Percentiles rank a stretch among this genome's conserved stretches.
These are phyloP conservation scores for Adelphocoris suturalis DNA, from an alignment of 2,888 invertebrate genomes.

Conservation along the genomic window DNA sequence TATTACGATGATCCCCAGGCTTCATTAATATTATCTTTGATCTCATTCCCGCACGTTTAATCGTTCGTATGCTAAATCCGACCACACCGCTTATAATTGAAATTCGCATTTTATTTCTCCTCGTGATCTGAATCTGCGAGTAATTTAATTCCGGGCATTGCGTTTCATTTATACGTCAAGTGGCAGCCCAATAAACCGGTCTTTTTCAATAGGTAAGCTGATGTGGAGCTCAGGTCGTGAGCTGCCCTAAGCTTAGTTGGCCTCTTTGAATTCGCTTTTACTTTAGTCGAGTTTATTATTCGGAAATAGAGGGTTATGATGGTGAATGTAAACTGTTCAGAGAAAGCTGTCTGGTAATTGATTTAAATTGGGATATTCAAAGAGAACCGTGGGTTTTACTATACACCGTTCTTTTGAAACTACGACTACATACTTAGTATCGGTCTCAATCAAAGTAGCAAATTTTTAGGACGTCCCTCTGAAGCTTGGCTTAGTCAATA, in stretches of 20 bases:
- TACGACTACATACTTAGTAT: too few relatives aligned
- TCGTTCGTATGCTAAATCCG: too few relatives aligned
- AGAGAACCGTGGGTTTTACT: too few relatives aligned
- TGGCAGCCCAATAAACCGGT: not conserved
- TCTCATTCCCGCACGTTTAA: not conserved
- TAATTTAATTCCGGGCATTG: not conserved
- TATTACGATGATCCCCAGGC: not conserved
- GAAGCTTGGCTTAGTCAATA: too few relatives aligned
- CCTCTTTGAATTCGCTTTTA: not conserved
- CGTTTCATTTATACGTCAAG: not conserved
- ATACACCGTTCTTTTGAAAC: too few relatives aligned
- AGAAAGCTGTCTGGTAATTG: too few relatives aligned
- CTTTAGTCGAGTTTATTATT: not conserved
- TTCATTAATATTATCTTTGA: not conserved
- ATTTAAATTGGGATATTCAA: too few relatives aligned
- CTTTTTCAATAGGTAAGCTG: not conserved
- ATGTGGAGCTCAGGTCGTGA: not conserved
- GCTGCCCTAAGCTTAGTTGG: not conserved
- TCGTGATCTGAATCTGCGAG: not conserved
- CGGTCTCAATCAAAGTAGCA: too few relatives aligned
- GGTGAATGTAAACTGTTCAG: too few relatives aligned
- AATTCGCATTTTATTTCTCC: not conserved
- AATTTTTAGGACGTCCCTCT: too few relatives aligned
- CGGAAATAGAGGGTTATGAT: too few relatives aligned
- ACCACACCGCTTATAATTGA: not conserved